Conservation (phyloP, 2,113 vertebrate genomes). For the Odocoileus hemionus region DNA sequence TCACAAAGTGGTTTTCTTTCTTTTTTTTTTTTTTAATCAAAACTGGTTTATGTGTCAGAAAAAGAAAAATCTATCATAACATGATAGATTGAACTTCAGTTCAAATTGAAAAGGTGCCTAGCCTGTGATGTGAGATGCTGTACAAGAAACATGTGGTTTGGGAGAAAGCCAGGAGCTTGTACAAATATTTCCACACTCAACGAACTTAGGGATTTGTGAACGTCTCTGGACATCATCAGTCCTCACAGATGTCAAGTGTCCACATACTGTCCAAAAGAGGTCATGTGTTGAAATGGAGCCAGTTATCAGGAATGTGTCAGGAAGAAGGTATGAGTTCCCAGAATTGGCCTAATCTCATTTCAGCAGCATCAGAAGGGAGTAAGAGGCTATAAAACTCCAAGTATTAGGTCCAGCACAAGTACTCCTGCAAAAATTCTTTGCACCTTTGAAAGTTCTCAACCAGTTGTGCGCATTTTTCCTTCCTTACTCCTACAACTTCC, state of each 20-base stretch:
- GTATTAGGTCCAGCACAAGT: neutral
- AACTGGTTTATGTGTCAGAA: neutral
- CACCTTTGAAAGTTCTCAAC: neutral
- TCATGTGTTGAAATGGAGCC: constrained; percentile 19
- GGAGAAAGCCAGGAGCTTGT: constrained; percentile 9
- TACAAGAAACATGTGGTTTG: constrained; percentile 9
- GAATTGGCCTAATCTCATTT: neutral
- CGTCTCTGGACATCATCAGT: neutral
- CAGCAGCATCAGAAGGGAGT: neutral
- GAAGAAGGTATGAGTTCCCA: constrained; percentile 7
- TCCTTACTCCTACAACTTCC: neutral
- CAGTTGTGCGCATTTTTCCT: neutral
- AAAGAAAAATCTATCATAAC: neutral
- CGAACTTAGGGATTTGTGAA: neutral
- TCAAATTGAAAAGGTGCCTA: constrained; percentile 36
- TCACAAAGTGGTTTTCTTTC: neutral
- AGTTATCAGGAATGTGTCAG: neutral
- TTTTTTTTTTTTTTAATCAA: neutral
- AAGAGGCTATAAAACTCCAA: neutral
- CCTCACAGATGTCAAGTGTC: neutral
- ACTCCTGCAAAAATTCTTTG: neutral
- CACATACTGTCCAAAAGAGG: neutral
- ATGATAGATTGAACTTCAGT: constrained; percentile 35
- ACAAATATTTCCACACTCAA: neutral
- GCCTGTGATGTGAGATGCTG: neutral